A percentile compares a stretch with the other conserved stretches of the same genome.
Conservation (phyloP, 2,888 invertebrate genomes). For the Tetanocera ferruginea region DNA sequence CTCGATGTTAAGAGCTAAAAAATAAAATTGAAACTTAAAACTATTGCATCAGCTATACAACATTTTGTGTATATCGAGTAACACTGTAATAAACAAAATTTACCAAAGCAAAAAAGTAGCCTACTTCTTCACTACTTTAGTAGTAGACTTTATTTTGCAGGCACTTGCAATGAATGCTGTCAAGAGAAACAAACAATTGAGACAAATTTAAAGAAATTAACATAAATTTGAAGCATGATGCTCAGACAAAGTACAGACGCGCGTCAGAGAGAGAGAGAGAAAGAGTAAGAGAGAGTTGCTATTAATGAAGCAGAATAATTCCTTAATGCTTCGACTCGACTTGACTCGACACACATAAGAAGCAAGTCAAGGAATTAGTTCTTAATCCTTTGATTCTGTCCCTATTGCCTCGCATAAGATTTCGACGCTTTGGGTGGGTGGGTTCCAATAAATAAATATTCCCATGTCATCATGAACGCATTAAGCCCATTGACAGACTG, state of each 20-base stretch:
- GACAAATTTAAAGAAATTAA: too few species aligned
- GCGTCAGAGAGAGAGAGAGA: not conserved
- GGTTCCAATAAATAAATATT: not conserved
- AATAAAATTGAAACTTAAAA: not conserved
- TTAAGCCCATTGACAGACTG: not conserved
- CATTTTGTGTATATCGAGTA: too few species aligned
- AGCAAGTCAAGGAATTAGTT: conserved; percentile 12
- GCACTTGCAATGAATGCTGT: too few species aligned
- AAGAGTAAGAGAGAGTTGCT: not conserved
- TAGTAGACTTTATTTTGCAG: too few species aligned
- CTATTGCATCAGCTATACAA: too few species aligned
- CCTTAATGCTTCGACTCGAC: too few species aligned
- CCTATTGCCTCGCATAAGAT: not conserved
- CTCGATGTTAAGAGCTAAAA: not conserved
- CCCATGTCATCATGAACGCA: not conserved
- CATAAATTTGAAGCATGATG: not conserved
- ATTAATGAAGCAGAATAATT: not conserved
- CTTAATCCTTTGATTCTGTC: conserved; percentile 14
- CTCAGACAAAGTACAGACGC: not conserved
- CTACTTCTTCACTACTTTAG: too few species aligned
- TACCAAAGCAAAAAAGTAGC: too few species aligned
- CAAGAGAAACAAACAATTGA: too few species aligned
- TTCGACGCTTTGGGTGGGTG: conserved; percentile 12
- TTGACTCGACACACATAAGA: not conserved
- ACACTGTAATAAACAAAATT: too few species aligned